phyloP scores from a whole-genome alignment of 1,140 invertebrate species.

The Sweltsa coloradensis region DNA sequence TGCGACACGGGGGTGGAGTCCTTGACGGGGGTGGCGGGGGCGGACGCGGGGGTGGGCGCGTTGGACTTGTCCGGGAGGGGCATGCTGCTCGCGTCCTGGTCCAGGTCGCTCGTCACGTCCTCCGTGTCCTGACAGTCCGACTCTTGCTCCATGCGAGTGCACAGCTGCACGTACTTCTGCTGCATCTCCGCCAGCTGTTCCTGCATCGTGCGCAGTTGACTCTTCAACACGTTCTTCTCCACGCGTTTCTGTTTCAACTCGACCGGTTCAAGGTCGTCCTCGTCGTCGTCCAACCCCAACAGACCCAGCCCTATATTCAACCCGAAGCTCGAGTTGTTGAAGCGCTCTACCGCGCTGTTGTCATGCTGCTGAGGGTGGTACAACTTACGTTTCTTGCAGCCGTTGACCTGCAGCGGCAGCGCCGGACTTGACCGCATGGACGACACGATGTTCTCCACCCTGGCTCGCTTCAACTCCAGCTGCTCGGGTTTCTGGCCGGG shows the following conservation, averaged over 20 bases:
- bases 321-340: conserved; percentile 28
- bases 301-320: conserved; percentile 31
- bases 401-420: conserved; percentile 60
- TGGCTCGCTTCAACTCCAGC: conserved; percentile 72
- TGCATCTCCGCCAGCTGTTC: conserved; percentile 83
- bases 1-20: conserved; percentile 43
- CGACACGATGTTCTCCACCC: conserved; percentile 89
- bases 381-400: conserved; percentile 92
- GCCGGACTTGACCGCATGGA: conserved; percentile 78
- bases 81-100: conserved; percentile 39
- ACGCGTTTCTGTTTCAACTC: conserved; percentile 66
- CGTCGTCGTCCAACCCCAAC: conserved; percentile 39
- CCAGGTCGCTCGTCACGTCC: conserved; percentile 54
- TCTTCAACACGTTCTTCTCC: conserved; percentile 71
- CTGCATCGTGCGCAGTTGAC: conserved; percentile 74
- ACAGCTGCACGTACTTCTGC: conserved; percentile 77
- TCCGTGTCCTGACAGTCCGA: conserved; percentile 58
- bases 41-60: conserved; percentile 25
- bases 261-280: conserved; percentile 58
- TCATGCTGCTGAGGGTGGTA: conserved; percentile 93
- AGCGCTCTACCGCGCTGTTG: conserved; percentile 50
- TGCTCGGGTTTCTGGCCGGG: conserved; percentile 29
- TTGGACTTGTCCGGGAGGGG: conserved; percentile 32
- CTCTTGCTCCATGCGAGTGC: conserved; percentile 67
- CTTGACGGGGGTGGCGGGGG: conserved; percentile 35